Evolutionary conservation across 2,797 vertebrate genomes (phyloP).

Genomic region (Saxicola maurus): DNA sequence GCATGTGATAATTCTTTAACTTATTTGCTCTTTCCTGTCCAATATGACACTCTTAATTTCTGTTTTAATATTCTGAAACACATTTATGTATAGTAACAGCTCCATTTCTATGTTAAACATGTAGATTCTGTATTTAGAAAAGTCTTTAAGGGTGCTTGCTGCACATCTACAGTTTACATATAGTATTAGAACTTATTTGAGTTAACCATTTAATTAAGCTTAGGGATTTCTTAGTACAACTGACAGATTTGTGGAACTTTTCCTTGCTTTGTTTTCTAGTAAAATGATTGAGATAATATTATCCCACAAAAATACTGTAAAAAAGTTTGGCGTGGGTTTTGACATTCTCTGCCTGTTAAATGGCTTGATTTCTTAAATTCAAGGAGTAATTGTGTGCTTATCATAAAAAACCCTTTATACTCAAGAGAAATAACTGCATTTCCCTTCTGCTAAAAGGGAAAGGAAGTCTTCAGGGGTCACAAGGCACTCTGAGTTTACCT

Average conservation of each 20-base stretch:
- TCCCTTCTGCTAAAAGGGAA: background rate
- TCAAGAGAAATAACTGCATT: background rate
- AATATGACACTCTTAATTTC: background rate
- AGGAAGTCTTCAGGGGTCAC: background rate
- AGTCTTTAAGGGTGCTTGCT: background rate
- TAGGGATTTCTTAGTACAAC: background rate
- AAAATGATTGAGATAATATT: background rate
- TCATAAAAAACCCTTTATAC: background rate
- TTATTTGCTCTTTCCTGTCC: background rate
- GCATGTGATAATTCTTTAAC: rapidly evolving
- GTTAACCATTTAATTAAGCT: background rate
- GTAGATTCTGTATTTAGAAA: background rate
- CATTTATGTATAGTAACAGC: background rate
- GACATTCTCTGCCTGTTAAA: background rate
- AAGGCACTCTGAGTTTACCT: background rate
- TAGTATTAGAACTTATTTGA: background rate
- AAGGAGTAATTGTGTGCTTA: background rate
- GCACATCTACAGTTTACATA: background rate
- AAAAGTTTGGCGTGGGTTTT: background rate
- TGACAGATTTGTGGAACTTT: background rate
- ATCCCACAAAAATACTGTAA: background rate
- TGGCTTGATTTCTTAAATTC: background rate
- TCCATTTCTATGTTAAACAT: background rate
- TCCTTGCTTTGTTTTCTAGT: background rate
- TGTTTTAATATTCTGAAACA: background rate